Evolutionary conservation across 2,888 invertebrate species (phyloP).

Genomic region (Nycteola revayana): DNA sequence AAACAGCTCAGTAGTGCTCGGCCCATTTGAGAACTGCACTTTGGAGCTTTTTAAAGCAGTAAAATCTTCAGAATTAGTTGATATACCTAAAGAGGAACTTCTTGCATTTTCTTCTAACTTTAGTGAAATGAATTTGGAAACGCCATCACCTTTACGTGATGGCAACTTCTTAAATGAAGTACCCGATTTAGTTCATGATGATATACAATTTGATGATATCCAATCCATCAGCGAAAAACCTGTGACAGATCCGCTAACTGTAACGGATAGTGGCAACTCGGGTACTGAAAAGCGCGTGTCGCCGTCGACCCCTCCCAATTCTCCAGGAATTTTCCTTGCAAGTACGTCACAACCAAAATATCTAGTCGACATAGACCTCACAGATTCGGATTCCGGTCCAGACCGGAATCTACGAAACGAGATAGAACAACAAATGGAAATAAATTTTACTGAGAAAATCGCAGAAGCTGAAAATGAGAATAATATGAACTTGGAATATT

Average conservation of each 20-base stretch:
- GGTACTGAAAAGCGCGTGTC: conserved; percentile 63
- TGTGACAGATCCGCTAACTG: conserved; percentile 39
- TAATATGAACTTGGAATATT: conserved; percentile 76
- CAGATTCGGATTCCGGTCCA: conserved; percentile 32
- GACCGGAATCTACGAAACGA: conserved; percentile 46
- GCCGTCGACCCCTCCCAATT: conserved; percentile 71
- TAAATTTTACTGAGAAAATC: conserved; percentile 71
- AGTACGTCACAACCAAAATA: conserved; percentile 66
- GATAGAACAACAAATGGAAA: conserved; percentile 66
- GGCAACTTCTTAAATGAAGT: conserved; percentile 74
- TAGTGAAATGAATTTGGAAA: conserved; percentile 73
- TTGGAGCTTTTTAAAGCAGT: conserved; percentile 74
- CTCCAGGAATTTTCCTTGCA: conserved; percentile 65
- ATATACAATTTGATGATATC: conserved; percentile 58
- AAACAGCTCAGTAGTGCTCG: conserved; percentile 80
- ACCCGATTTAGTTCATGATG: conserved; percentile 63
- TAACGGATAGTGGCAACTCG: conserved; percentile 47
- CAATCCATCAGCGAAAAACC: conserved; percentile 52
- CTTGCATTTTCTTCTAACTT: conserved; percentile 80
- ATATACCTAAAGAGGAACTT: conserved; percentile 72
- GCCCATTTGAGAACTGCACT: conserved; percentile 81
- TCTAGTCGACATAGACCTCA: conserved; percentile 61
- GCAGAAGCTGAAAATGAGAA: conserved; percentile 80
- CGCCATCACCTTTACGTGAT: conserved; percentile 71
- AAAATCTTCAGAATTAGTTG: conserved; percentile 67